These are phyloP conservation scores for Microctonus aethiopoides DNA, from an alignment of 2,888 invertebrate genomes.

Conservation along the genomic window DNA sequence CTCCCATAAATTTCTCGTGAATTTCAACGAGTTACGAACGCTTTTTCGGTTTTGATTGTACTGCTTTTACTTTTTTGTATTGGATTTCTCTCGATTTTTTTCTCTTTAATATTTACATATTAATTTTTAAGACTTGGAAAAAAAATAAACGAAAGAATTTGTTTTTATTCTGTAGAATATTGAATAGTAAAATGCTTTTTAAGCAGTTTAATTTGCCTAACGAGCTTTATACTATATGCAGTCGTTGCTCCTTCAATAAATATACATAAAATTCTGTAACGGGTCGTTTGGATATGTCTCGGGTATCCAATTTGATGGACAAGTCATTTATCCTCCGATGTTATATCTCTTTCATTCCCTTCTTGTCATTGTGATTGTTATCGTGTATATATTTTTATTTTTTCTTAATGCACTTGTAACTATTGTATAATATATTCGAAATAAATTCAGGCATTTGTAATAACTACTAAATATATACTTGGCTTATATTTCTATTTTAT, in stretches of 20 bases:
- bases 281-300: conserved; percentile 5
- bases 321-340: conserved; percentile 6
- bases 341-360: not conserved
- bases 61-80: not conserved
- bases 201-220: conserved; percentile 22
- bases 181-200: conserved; percentile 14
- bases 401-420: not conserved
- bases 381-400: not conserved
- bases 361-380: not conserved
- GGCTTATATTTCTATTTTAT: not conserved
- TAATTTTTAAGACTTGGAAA: not conserved
- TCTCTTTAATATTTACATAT: not conserved
- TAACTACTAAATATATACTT: not conserved
- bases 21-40: not conserved
- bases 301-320: conserved; percentile 26
- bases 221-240: conserved; percentile 15
- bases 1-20: not conserved
- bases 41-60: not conserved
- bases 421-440: not conserved
- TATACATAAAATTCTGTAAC: not conserved
- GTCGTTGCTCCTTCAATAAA: conserved; percentile 6
- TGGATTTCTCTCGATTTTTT: not conserved
- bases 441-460: not conserved
- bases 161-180: not conserved
- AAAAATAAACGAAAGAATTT: not conserved